A percentile compares a stretch with the other conserved stretches of the same genome.
Conservation (phyloP, 2,888 invertebrate species). For the Vesta saturnalis region DNA sequence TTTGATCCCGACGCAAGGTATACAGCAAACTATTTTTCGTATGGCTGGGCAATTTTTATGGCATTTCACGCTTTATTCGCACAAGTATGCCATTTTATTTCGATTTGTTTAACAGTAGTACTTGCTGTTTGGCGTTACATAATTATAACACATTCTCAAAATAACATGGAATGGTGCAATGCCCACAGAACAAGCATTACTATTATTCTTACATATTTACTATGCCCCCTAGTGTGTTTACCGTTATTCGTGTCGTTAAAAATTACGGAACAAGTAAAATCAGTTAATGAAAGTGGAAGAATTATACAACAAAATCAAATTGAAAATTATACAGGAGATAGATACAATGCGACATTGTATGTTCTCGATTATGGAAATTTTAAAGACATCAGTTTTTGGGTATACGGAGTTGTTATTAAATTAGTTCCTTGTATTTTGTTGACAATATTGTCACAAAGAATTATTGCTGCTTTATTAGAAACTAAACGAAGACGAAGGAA, state of each 20-base stretch:
- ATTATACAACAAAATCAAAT: conserved; percentile 50
- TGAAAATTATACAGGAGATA: conserved; percentile 45
- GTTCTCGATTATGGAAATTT: conserved; percentile 71
- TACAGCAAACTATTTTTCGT: conserved; percentile 67
- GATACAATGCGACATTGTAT: conserved; percentile 52
- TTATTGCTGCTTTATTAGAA: conserved; percentile 81
- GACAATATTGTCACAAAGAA: conserved; percentile 81
- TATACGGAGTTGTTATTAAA: conserved; percentile 93
- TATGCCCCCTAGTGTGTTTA: conserved; percentile 85
- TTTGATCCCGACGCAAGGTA: conserved; percentile 69
- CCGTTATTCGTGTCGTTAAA: conserved; percentile 85
- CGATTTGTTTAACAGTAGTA: conserved; percentile 92
- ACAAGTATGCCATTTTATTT: conserved; percentile 89
- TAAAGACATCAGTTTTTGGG: conserved; percentile 83
- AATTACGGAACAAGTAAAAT: conserved; percentile 70
- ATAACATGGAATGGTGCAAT: conserved; percentile 84
- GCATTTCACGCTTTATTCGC: conserved; percentile 91
- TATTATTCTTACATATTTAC: conserved; percentile 80
- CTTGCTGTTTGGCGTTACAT: conserved; percentile 94
- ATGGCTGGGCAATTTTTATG: conserved; percentile 86
- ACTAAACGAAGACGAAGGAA: conserved; percentile 81
- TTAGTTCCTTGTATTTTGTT: conserved; percentile 89
- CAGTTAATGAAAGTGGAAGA: conserved; percentile 63
- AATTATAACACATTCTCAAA: conserved; percentile 84
- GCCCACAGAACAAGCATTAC: conserved; percentile 80